Evolutionary conservation across 2,113 vertebrate genomes (phyloP).

Genomic region (Vanacampus margaritifer): DNA sequence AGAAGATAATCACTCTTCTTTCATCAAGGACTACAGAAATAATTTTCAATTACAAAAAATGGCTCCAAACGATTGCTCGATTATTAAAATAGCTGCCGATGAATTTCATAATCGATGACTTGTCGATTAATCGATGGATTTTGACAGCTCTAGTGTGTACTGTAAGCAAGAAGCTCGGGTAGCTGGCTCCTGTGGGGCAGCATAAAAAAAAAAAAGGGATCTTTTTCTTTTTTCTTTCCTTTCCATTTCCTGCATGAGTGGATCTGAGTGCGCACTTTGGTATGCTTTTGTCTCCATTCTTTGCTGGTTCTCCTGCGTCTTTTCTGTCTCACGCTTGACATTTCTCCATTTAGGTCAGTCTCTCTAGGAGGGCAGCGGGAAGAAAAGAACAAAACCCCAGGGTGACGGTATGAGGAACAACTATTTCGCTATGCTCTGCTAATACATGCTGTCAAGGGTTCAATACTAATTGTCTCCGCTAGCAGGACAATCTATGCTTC

Average conservation of each 20-base stretch:
- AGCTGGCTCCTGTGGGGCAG: constrained; percentile 47
- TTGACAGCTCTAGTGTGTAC: background rate
- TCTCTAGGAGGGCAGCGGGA: constrained; percentile 36
- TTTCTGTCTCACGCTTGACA: constrained; percentile 57
- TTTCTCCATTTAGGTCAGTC: constrained; percentile 69
- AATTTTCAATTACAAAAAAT: too few relatives aligned
- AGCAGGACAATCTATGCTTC: constrained; percentile 28
- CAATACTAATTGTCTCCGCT: constrained; percentile 56
- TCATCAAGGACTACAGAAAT: too few relatives aligned
- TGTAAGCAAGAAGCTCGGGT: constrained; percentile 18
- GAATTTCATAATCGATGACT: too few relatives aligned
- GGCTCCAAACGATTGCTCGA: too few relatives aligned
- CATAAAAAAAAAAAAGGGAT: constrained; percentile 35
- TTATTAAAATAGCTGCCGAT: too few relatives aligned
- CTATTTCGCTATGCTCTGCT: constrained; percentile 48
- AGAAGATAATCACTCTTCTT: too few relatives aligned
- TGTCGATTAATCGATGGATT: too few relatives aligned
- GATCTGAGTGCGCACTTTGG: constrained; percentile 58
- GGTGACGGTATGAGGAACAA: constrained; percentile 29
- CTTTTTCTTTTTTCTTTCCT: constrained; percentile 56
- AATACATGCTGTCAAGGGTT: constrained; percentile 30
- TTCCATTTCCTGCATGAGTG: constrained; percentile 70
- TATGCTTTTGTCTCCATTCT: constrained; percentile 63
- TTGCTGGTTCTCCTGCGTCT: constrained; percentile 48
- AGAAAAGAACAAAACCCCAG: constrained; percentile 20